phyloP scores from a whole-genome alignment of 2,888 invertebrate species.

The Coelopa pilipes region DNA sequence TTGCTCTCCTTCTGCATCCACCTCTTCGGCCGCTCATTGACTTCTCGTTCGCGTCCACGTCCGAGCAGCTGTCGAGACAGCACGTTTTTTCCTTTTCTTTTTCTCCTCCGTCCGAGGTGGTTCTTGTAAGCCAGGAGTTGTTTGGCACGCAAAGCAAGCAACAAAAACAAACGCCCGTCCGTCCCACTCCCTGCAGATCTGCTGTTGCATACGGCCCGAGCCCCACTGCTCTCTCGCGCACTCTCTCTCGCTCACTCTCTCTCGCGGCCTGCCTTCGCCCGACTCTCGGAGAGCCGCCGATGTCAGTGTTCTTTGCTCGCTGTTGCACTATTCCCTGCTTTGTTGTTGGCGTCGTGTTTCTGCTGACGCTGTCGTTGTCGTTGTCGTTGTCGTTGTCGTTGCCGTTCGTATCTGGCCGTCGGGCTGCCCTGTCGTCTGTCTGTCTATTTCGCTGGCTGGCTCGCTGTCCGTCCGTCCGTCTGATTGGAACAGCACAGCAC shows the following conservation, averaged over 20 bases:
- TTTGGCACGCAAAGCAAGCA: not conserved
- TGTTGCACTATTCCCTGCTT: slow-evolving; percentile 33
- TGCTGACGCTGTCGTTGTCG: slow-evolving; percentile 30
- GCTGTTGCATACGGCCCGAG: too few relatives aligned
- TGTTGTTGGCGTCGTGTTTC: too few relatives aligned
- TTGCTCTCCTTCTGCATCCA: not conserved
- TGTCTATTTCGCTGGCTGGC: slow-evolving; percentile 21
- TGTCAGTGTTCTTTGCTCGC: slow-evolving; percentile 19
- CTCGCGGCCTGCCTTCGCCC: not conserved
- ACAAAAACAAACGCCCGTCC: not conserved
- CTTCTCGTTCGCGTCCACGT: too few relatives aligned
- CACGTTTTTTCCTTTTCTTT: not conserved
- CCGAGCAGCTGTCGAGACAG: slow-evolving; percentile 3
- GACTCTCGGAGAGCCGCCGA: not conserved
- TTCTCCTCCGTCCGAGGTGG: not conserved
- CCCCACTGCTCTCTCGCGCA: not conserved
- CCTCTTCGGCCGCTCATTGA: not conserved
- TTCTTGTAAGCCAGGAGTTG: not conserved
- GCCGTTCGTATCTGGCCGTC: slow-evolving; percentile 4
- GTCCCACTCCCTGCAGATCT: too few relatives aligned
- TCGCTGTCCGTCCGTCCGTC: slow-evolving; percentile 19
- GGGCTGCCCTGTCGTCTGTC: slow-evolving; percentile 17
- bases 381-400: slow-evolving; percentile 21
- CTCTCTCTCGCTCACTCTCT: slow-evolving; percentile 12
- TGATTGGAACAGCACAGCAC: slow-evolving; percentile 40